Conservation (phyloP, 1,140 invertebrate species). For the Pachyrhynchus sulphureomaculatus region DNA sequence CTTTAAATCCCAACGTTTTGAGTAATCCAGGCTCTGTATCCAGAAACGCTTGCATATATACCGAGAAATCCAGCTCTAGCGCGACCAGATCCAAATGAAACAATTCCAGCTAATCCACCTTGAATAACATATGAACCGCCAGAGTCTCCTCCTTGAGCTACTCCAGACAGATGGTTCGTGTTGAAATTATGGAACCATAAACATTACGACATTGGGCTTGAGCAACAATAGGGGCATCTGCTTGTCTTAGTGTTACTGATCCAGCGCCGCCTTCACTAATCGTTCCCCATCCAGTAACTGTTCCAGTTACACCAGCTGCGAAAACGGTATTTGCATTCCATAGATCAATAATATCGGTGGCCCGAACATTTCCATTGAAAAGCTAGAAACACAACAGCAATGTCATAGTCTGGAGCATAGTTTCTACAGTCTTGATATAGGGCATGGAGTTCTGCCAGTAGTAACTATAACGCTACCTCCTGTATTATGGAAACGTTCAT, state of each 20-base stretch:
- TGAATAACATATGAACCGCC: conserved; percentile 60
- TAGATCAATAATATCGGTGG: background rate
- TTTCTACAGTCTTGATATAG: conserved; percentile 53
- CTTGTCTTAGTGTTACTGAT: conserved; percentile 7
- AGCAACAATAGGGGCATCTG: conserved; percentile 13
- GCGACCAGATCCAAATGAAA: conserved; percentile 55
- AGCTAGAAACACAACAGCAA: conserved; percentile 52
- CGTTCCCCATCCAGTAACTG: conserved; percentile 48
- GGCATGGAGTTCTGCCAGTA: conserved; percentile 44
- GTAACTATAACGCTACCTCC: conserved; percentile 51
- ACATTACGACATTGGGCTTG: conserved; percentile 4
- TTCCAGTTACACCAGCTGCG: conserved; percentile 19
- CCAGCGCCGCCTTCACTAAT: conserved; percentile 19
- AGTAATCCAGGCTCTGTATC: conserved; percentile 26
- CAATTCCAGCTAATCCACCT: conserved; percentile 55
- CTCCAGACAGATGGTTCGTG: conserved; percentile 48
- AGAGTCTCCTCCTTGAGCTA: conserved; percentile 57
- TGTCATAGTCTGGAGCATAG: conserved; percentile 58
- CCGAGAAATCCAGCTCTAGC: conserved; percentile 25
- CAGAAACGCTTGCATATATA: conserved; percentile 30
- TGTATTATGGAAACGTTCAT: conserved; percentile 45
- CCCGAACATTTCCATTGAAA: background rate
- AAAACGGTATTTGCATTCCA: background rate
- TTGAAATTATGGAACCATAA: conserved; percentile 44
- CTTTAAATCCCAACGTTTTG: conserved; percentile 7